Percentiles rank a stretch among this genome's conserved stretches.
phyloP scores from a whole-genome alignment of 2,113 vertebrate genomes.

The Nesospiza acunhae region DNA sequence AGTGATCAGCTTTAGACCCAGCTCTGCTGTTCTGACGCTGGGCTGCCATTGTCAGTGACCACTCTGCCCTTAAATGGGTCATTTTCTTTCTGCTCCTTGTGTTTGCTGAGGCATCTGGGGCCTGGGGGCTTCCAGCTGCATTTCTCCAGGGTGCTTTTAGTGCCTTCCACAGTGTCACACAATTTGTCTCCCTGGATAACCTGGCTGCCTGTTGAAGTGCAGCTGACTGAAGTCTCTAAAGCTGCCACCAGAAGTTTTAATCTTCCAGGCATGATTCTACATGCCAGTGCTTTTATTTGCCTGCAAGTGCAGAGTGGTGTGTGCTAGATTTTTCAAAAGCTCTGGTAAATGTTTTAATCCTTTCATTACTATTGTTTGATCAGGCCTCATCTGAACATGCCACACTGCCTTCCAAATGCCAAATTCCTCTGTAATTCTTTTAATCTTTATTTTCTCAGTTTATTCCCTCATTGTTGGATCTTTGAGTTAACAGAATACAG shows the following conservation, averaged over 20 bases:
- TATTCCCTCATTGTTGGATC: neutral
- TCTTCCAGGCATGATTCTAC: constrained; percentile 54
- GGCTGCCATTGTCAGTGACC: neutral
- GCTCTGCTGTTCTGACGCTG: neutral
- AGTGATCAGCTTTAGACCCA: neutral
- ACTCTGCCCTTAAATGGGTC: neutral
- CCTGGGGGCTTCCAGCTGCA: neutral
- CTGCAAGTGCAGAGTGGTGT: neutral
- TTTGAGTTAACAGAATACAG: neutral
- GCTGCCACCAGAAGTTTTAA: constrained; percentile 25
- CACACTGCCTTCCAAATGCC: neutral
- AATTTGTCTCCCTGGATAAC: neutral
- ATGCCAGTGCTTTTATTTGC: constrained; percentile 18
- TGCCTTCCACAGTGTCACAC: neutral
- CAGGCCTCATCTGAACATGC: neutral
- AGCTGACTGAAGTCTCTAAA: neutral
- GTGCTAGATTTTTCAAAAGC: neutral
- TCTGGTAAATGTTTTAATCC: neutral
- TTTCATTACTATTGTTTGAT: neutral
- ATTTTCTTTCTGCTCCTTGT: neutral
- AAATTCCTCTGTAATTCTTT: neutral
- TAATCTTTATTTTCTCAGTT: neutral
- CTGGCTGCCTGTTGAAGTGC: neutral
- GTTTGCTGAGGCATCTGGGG: neutral
- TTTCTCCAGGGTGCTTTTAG: neutral